A percentile compares a stretch with the other conserved stretches of the same genome.
Evolutionary conservation across 2,888 invertebrate genomes (phyloP).

Genomic region (Plagodis dolabraria): DNA sequence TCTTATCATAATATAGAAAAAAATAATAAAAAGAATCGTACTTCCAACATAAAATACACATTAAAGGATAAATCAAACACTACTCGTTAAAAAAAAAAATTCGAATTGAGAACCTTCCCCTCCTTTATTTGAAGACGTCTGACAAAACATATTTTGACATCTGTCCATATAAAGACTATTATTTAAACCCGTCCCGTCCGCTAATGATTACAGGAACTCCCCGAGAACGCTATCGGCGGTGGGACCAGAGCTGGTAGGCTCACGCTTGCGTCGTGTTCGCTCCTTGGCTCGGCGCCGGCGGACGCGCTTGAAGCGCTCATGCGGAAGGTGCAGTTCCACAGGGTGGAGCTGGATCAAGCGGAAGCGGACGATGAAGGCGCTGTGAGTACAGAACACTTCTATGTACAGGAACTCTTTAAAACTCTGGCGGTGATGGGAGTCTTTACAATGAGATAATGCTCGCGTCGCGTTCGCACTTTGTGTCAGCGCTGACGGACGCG

Average conservation of each 20-base stretch:
- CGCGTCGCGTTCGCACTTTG: slow-evolving; percentile 84
- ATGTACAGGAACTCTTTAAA: no score
- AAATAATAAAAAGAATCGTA: no score
- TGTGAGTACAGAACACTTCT: slow-evolving; percentile 49
- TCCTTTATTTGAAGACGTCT: no score
- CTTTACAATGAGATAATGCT: slow-evolving; percentile 86
- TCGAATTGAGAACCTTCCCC: no score
- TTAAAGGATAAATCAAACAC: no score
- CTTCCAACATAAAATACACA: no score
- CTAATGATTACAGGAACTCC: slow-evolving; percentile 60
- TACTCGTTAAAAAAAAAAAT: no score
- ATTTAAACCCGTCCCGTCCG: no score
- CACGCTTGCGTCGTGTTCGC: slow-evolving; percentile 82
- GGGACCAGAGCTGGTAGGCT: slow-evolving; percentile 85
- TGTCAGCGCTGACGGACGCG: slow-evolving; percentile 89
- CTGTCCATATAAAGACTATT: no score
- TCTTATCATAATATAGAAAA: no score
- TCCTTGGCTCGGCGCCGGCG: slow-evolving; percentile 86
- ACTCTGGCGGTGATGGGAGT: background rate
- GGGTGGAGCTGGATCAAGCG: slow-evolving; percentile 88
- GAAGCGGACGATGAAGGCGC: slow-evolving; percentile 90
- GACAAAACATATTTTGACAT: no score
- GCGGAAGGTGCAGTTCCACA: slow-evolving; percentile 89
- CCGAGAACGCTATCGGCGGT: slow-evolving; percentile 67
- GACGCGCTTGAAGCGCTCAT: slow-evolving; percentile 94